Conservation (phyloP, 1,140 invertebrate species). For the Procambarus clarkii region DNA sequence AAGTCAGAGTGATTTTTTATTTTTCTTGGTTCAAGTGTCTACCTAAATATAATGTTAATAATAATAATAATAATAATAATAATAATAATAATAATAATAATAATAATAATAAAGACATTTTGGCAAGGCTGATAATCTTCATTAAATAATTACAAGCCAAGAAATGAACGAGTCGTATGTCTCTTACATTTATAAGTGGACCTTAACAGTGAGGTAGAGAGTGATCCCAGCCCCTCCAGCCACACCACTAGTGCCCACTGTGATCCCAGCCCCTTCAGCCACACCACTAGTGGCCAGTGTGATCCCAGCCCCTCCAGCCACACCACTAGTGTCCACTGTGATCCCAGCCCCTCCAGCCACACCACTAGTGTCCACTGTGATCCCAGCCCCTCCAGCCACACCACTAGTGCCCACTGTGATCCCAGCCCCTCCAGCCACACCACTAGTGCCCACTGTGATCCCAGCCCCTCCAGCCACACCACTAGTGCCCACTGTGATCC, state of each 20-base stretch:
- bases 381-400: neutral
- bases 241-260: no score
- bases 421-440: neutral
- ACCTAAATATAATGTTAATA: no score
- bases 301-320: neutral
- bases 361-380: neutral
- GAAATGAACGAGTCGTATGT: no score
- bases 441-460: neutral
- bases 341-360: neutral
- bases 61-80: no score
- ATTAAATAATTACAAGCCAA: no score
- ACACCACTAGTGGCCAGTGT: neutral
- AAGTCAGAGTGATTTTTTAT: no score
- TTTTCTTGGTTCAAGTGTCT: no score
- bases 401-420: neutral
- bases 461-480: neutral
- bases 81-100: neutral
- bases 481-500: neutral
- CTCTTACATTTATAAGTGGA: neutral
- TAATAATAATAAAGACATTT: neutral
- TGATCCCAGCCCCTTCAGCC: no score
- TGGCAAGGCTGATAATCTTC: neutral
- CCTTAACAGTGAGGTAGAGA: neutral
- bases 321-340: neutral
- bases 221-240: neutral